phyloP scores from a whole-genome alignment of 1,140 invertebrate species.

The Nautilus pompilius region DNA sequence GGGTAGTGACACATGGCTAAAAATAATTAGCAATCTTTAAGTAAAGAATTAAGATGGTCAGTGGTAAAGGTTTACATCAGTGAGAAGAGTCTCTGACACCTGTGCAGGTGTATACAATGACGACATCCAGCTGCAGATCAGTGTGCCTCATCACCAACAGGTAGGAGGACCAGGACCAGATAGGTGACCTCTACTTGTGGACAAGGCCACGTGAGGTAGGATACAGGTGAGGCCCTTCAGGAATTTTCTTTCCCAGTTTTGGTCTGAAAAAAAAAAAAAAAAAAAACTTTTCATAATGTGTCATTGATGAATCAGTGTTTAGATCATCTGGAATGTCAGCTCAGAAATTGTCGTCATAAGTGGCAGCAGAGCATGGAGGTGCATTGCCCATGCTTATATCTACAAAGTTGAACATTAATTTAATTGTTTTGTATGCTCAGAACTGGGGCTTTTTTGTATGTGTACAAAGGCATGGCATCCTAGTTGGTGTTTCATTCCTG shows the following conservation, averaged over 20 bases:
- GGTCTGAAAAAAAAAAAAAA: constrained; percentile 22
- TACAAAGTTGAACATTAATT: neutral
- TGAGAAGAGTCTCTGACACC: no score
- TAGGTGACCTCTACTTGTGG: constrained; percentile 56
- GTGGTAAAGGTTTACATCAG: no score
- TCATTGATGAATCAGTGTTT: constrained; percentile 24
- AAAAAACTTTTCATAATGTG: constrained; percentile 22
- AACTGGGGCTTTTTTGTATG: neutral
- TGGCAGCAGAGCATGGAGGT: neutral
- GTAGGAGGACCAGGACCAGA: no score
- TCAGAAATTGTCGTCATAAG: neutral
- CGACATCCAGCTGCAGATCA: no score
- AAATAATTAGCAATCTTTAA: no score
- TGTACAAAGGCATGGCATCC: no score
- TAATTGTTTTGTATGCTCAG: neutral
- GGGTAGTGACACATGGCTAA: no score
- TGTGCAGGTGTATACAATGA: no score
- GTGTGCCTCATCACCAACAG: no score
- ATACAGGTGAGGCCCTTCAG: constrained; percentile 51
- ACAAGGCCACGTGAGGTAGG: constrained; percentile 64
- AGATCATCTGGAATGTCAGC: neutral
- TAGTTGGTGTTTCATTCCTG: no score
- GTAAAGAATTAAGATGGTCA: no score
- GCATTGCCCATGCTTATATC: neutral
- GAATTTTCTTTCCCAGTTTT: constrained; percentile 25